Conservation (phyloP, 2,888 invertebrate species). For the Temnothorax rugatulus region DNA sequence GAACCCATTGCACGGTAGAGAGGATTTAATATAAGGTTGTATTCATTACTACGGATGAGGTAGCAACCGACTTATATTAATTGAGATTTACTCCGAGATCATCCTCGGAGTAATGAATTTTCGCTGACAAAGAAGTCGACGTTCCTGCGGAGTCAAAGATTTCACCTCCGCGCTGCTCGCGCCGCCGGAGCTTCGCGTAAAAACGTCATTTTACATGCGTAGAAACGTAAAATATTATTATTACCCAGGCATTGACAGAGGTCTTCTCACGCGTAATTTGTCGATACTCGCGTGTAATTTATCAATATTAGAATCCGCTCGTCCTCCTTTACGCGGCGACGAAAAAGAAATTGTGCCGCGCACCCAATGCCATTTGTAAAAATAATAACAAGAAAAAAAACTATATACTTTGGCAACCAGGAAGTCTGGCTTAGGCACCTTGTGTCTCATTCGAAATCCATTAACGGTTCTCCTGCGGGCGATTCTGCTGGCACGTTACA, state of each 20-base stretch:
- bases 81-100: constrained; percentile 15
- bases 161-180: not conserved
- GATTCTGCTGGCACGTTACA: constrained; percentile 73
- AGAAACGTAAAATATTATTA: constrained; percentile 14
- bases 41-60: constrained; percentile 23
- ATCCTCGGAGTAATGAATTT: not conserved
- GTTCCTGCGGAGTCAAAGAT: not conserved
- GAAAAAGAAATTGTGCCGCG: not conserved
- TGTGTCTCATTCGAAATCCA: constrained; percentile 49
- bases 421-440: constrained; percentile 52
- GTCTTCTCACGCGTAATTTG: not conserved
- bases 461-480: constrained; percentile 71
- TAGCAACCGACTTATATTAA: constrained; percentile 20
- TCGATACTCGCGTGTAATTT: not conserved
- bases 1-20: constrained; percentile 53
- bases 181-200: not conserved
- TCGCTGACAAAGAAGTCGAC: not conserved
- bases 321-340: not conserved
- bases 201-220: too few relatives aligned
- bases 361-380: not conserved
- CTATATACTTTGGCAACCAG: constrained; percentile 57
- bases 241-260: not conserved
- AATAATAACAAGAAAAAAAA: not conserved
- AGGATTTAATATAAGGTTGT: constrained; percentile 19
- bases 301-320: not conserved